Conservation (phyloP, 2,797 vertebrate genomes). For the Periparus ater region DNA sequence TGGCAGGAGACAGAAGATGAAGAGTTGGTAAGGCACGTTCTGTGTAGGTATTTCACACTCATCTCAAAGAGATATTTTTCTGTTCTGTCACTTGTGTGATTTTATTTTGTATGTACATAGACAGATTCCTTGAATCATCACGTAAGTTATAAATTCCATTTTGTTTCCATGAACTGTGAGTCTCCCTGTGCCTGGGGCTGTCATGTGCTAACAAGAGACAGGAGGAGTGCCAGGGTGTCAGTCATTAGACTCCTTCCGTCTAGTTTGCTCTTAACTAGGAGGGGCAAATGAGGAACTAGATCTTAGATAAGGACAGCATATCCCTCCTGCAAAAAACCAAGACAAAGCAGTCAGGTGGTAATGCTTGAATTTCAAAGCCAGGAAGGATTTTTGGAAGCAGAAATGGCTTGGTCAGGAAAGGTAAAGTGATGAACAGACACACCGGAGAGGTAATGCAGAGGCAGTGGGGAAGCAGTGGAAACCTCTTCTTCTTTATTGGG, state of each 20-base stretch:
- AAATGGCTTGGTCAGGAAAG: neutral
- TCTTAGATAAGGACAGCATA: neutral
- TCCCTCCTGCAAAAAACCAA: neutral
- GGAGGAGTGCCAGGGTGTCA: conserved; percentile 33
- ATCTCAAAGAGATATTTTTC: neutral
- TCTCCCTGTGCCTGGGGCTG: conserved; percentile 35
- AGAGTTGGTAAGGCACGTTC: neutral
- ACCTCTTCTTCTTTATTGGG: neutral
- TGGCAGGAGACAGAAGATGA: neutral
- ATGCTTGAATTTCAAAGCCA: neutral
- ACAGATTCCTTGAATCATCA: conserved; percentile 44
- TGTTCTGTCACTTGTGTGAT: neutral
- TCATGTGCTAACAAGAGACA: conserved; percentile 61
- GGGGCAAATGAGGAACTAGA: neutral
- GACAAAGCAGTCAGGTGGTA: conserved; percentile 13
- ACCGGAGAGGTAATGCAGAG: neutral
- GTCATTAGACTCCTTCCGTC: conserved; percentile 30
- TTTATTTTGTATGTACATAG: conserved; percentile 9
- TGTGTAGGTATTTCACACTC: neutral
- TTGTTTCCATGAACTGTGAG: conserved; percentile 49
- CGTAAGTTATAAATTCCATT: conserved; percentile 40
- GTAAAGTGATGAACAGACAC: neutral
- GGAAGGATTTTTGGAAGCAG: conserved; percentile 6
- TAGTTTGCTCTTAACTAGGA: neutral
- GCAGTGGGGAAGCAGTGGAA: neutral